These are phyloP conservation scores for Calliphora vicina DNA, from an alignment of 1,140 invertebrate genomes.

Conservation along the genomic window DNA sequence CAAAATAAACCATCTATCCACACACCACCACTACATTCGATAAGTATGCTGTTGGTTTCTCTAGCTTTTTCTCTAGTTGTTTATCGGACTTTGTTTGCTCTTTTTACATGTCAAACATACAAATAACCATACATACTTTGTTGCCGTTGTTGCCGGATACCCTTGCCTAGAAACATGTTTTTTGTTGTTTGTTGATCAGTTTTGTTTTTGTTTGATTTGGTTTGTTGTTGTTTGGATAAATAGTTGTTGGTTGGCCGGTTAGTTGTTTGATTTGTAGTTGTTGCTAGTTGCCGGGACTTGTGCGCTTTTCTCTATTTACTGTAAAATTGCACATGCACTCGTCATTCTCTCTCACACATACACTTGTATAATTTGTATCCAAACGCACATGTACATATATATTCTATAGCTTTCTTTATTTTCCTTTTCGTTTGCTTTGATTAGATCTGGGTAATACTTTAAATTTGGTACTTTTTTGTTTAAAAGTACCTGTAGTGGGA, in stretches of 20 bases:
- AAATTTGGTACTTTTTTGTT: not conserved
- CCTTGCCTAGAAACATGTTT: not conserved
- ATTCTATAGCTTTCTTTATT: not conserved
- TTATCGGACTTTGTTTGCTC: not conserved
- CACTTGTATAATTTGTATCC: too few species aligned
- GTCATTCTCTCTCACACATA: not conserved
- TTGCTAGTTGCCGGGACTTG: not conserved
- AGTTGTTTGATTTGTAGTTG: not conserved
- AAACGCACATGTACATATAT: not conserved
- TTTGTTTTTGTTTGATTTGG: not conserved
- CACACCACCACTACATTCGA: too few species aligned
- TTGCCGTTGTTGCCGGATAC: not conserved
- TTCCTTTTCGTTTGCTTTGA: not conserved
- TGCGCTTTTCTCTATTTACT: conserved; percentile 13
- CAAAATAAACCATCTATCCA: not conserved
- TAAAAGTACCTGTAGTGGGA: not conserved
- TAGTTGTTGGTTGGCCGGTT: not conserved
- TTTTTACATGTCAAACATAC: not conserved
- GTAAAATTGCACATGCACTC: not conserved
- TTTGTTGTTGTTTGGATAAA: not conserved
- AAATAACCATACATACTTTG: not conserved
- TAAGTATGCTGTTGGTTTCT: too few species aligned
- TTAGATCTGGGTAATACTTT: not conserved
- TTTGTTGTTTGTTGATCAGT: not conserved
- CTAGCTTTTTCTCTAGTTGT: not conserved